Evolutionary conservation across 1,140 invertebrate genomes (phyloP).

Genomic region (Eumaeus atala): DNA sequence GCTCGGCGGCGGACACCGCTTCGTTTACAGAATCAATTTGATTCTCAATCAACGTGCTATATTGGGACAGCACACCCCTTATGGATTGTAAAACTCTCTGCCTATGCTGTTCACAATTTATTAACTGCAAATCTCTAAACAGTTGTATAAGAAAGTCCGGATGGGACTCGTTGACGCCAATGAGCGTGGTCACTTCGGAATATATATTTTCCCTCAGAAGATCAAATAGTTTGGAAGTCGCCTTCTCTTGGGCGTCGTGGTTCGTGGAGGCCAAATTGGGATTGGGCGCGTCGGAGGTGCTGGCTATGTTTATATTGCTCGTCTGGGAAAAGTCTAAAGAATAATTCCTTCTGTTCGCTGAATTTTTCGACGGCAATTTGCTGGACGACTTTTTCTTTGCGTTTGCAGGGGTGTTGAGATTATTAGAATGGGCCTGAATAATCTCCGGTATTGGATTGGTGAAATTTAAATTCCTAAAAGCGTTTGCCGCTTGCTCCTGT

Average conservation of each 20-base stretch:
- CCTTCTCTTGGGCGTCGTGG: slow-evolving; percentile 60
- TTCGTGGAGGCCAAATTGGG: slow-evolving; percentile 61
- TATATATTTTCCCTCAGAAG: slow-evolving; percentile 80
- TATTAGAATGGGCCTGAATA: slow-evolving; percentile 61
- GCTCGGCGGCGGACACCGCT: slow-evolving; percentile 28
- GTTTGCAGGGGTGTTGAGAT: slow-evolving; percentile 47
- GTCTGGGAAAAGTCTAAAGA: slow-evolving; percentile 52
- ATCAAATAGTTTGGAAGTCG: slow-evolving; percentile 78
- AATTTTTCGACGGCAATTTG: slow-evolving; percentile 64
- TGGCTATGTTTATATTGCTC: slow-evolving; percentile 55
- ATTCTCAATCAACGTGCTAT: slow-evolving; percentile 43
- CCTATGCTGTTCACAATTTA: slow-evolving; percentile 79
- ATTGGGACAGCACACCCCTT: slow-evolving; percentile 68
- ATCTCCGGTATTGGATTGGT: slow-evolving; percentile 61
- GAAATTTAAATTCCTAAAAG: slow-evolving; percentile 50
- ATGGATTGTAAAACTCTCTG: slow-evolving; percentile 77
- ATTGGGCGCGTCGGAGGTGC: slow-evolving; percentile 50
- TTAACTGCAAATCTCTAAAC: slow-evolving; percentile 78
- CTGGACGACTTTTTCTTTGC: slow-evolving; percentile 62
- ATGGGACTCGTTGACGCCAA: slow-evolving; percentile 80
- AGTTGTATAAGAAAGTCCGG: slow-evolving; percentile 81
- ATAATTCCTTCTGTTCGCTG: slow-evolving; percentile 53
- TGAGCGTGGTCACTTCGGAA: slow-evolving; percentile 80
- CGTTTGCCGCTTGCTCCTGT: slow-evolving; percentile 34
- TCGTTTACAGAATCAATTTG: slow-evolving; percentile 35